Evolutionary conservation across 2,797 vertebrate species (phyloP).

Genomic region (Erpetoichthys calabaricus): DNA sequence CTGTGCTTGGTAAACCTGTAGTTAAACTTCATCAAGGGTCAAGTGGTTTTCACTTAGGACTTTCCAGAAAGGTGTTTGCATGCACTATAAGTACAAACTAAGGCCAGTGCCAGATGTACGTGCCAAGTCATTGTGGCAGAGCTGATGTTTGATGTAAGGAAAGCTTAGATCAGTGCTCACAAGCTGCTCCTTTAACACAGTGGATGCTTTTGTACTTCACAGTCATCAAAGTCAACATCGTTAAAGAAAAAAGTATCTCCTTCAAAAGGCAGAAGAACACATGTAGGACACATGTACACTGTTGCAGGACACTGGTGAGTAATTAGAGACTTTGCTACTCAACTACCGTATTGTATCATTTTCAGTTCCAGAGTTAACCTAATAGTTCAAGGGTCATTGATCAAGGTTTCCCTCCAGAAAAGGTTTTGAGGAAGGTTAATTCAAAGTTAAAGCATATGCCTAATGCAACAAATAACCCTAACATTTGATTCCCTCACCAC

Average conservation of each 20-base stretch:
- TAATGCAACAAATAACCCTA: slow-evolving; percentile 57
- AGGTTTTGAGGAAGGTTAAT: slow-evolving; percentile 29
- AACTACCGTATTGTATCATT: slow-evolving; percentile 54
- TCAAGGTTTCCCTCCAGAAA: slow-evolving; percentile 59
- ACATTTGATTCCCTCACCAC: background rate
- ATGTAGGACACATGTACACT: slow-evolving; percentile 35
- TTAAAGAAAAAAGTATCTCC: too few species aligned
- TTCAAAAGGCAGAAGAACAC: slow-evolving; percentile 27
- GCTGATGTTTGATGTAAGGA: too few species aligned
- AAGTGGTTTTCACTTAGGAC: background rate
- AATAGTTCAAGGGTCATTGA: slow-evolving; percentile 43
- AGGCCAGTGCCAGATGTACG: too few species aligned
- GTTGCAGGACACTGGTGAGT: slow-evolving; percentile 28
- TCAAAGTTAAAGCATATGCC: slow-evolving; percentile 49
- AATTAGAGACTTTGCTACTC: slow-evolving; percentile 54
- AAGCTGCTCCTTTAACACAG: too few species aligned
- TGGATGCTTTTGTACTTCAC: too few species aligned
- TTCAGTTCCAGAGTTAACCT: slow-evolving; percentile 59
- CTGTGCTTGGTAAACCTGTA: background rate
- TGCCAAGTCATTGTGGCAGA: too few species aligned
- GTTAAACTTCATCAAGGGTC: slow-evolving; percentile 5
- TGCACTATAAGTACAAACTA: too few species aligned
- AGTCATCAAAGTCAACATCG: too few species aligned
- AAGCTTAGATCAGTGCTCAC: too few species aligned
- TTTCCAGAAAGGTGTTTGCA: too few species aligned